These are phyloP conservation scores for Netelia inedita DNA, from an alignment of 2,888 invertebrate species.

Conservation along the genomic window DNA sequence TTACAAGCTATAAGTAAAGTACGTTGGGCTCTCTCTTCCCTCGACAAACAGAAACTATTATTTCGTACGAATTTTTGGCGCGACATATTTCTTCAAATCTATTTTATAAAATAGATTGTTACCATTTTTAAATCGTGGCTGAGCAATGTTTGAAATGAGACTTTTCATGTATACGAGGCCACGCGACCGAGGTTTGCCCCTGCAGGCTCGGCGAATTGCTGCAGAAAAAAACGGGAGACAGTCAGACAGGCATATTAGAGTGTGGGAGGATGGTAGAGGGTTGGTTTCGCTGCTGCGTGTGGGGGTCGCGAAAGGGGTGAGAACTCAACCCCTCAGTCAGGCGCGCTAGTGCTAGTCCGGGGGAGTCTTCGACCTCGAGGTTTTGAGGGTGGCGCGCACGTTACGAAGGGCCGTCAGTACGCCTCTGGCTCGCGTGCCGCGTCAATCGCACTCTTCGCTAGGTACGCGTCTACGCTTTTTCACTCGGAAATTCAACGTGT, in stretches of 20 bases:
- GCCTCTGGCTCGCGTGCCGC: slow-evolving; percentile 78
- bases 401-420: slow-evolving; percentile 78
- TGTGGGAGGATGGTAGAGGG: slow-evolving; percentile 20
- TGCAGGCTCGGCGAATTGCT: slow-evolving; percentile 32
- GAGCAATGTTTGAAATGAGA: slow-evolving; percentile 40
- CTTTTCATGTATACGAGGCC: neutral
- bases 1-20: neutral
- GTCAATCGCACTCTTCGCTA: slow-evolving; percentile 47
- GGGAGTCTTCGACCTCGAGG: slow-evolving; percentile 69
- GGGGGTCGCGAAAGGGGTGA: slow-evolving; percentile 36
- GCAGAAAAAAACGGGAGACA: slow-evolving; percentile 48
- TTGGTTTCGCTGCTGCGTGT: slow-evolving; percentile 33
- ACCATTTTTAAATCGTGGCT: neutral
- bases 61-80: neutral
- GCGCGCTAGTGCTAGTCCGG: slow-evolving; percentile 73
- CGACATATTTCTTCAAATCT: too few species aligned
- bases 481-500: neutral
- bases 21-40: too few species aligned
- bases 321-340: slow-evolving; percentile 60
- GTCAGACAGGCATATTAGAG: slow-evolving; percentile 46
- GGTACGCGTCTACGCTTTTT: neutral
- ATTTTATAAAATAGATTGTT: too few species aligned
- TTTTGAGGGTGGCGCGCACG: slow-evolving; percentile 77
- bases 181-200: neutral
- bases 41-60: too few species aligned